Conservation (phyloP, 2,113 vertebrate genomes). For the Urocitellus parryii region DNA sequence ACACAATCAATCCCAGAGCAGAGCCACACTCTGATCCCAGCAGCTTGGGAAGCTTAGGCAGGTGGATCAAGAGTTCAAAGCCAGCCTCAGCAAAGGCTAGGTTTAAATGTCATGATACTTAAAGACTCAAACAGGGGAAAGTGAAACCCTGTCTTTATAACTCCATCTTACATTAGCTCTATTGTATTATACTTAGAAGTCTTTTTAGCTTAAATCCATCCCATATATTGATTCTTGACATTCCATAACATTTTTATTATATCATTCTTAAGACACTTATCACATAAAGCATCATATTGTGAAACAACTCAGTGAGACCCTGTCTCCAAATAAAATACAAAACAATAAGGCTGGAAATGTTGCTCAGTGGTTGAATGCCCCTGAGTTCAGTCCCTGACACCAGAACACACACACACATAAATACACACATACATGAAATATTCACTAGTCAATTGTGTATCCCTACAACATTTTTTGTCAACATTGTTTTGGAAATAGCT, state of each 20-base stretch:
- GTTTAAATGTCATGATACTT: not conserved
- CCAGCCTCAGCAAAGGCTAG: too few species aligned
- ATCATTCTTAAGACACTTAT: not conserved
- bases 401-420: too few species aligned
- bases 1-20: not conserved
- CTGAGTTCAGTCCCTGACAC: too few species aligned
- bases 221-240: not conserved
- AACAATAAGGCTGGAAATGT: too few species aligned
- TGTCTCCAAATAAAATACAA: too few species aligned
- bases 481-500: not conserved
- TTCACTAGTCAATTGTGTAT: not conserved
- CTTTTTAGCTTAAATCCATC: not conserved
- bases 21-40: too few species aligned
- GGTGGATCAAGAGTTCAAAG: too few species aligned
- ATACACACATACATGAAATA: not conserved
- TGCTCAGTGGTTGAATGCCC: too few species aligned
- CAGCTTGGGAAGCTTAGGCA: too few species aligned
- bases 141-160: not conserved
- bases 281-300: not conserved
- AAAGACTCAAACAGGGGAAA: not conserved
- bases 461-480: not conserved
- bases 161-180: not conserved
- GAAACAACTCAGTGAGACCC: too few species aligned
- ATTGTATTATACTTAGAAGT: not conserved
- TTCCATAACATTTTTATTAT: not conserved